A percentile compares a stretch with the other conserved stretches of the same genome.
Evolutionary conservation across 2,113 vertebrate species (phyloP).

Genomic region (Gulo gulo): DNA sequence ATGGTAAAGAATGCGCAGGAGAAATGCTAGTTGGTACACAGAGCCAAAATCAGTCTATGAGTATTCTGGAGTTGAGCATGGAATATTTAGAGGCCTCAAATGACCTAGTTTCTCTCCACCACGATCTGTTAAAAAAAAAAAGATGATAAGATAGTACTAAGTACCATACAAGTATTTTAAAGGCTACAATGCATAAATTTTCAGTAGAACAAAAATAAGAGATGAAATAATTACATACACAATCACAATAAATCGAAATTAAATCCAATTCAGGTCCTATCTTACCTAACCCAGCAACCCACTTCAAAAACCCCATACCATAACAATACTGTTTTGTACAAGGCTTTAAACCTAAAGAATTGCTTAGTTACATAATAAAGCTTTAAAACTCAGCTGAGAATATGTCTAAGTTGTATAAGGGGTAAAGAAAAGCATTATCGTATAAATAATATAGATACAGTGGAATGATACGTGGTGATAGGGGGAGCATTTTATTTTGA

Average conservation of each 20-base stretch:
- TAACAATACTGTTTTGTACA: neutral
- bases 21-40: neutral
- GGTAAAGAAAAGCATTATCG: neutral
- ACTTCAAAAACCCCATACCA: conserved; percentile 26
- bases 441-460: neutral
- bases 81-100: conserved; percentile 9
- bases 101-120: conserved; percentile 20
- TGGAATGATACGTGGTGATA: neutral
- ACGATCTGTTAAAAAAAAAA: neutral
- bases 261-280: neutral
- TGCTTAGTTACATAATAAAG: neutral
- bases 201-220: neutral
- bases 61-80: conserved; percentile 6
- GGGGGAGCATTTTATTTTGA: neutral
- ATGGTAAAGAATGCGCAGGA: neutral
- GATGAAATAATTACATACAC: neutral
- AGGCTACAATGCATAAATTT: neutral
- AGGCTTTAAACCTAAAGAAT: neutral
- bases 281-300: neutral
- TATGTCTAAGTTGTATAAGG: neutral
- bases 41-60: neutral
- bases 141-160: neutral
- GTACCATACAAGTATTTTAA: neutral
- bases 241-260: conserved; percentile 35
- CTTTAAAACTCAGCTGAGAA: neutral